Evolutionary conservation across 2,113 vertebrate species (phyloP), one percentile per base, ranked within the genome.

Genomic region (Bucco capensis): DNA sequence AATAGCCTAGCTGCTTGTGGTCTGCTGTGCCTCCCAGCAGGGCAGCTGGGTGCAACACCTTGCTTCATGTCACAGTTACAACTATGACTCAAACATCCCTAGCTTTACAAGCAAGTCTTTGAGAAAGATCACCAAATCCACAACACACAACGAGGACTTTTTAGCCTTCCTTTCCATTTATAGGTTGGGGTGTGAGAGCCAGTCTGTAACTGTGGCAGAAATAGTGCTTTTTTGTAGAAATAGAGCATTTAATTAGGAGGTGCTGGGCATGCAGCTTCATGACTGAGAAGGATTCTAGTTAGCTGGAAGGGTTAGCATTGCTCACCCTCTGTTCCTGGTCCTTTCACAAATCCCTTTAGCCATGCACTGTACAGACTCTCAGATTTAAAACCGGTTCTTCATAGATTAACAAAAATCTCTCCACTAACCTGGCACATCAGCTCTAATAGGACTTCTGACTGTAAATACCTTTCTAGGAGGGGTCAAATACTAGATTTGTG

Each of bases 31-130:
- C 25, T 10, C 40, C 40, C 11, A 42, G 15, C 19, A 1, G n/a
- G 5, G 19, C 6, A 19, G n/a, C 53, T n/a, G 33, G 9, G 9
- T 28, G 60, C 2, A 12, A 15, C 1, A 1, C 65, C 10, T 44
- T 25, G 1, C 2, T 37, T 42, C 27, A 7, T 8, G 4, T 23
- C 56, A 7, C 0, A 0, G 10, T 58, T 40, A 27, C 8, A 18
- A 5, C 0, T 2, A 2, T 30, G 14, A 19, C 40, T 58, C 91
- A 70, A 76, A 70, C 54, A 21, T 53, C 1, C 27, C 12, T 14
- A 2, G 19, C 72, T 69, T 35, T 69, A 42, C 61, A 64, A 46
- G 10, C 17, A 16, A 1, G 2, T 4, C 9, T n/a, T 77, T 23
- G 3, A 44, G 22, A 44, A 57, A 74, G 14, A 25, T 65, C 44